Conservation (phyloP, 2,797 vertebrate genomes). For the Huso huso region DNA sequence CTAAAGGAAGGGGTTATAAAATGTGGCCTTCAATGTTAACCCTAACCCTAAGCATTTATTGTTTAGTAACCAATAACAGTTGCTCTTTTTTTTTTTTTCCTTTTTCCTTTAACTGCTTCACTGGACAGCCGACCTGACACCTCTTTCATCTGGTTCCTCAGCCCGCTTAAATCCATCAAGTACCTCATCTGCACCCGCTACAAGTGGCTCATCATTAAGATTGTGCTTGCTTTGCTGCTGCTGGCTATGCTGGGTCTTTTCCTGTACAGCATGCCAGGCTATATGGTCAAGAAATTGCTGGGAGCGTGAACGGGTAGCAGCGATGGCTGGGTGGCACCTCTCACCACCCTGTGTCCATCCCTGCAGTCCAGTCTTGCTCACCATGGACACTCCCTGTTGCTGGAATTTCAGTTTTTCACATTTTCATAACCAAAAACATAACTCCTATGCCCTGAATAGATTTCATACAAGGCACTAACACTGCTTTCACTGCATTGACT, state of each 20-base stretch:
- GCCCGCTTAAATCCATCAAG: constrained; percentile 80
- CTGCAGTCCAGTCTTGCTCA: no score
- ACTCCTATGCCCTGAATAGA: no score
- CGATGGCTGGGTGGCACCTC: no score
- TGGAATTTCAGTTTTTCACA: no score
- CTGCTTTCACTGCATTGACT: no score
- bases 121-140: constrained; percentile 80
- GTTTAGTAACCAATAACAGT: constrained; percentile 38
- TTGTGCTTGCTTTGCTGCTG: constrained; percentile 72
- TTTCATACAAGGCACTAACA: no score
- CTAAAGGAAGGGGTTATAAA: not conserved
- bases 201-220: constrained; percentile 95
- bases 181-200: constrained; percentile 92
- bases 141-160: constrained; percentile 90
- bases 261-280: constrained; percentile 91
- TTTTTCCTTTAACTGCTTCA: constrained; percentile 22
- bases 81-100: constrained; percentile 18
- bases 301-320: constrained; percentile 52
- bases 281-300: constrained; percentile 94
- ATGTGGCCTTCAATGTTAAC: not conserved
- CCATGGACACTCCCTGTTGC: no score
- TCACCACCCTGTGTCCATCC: no score
- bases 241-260: constrained; percentile 82
- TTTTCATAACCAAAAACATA: no score
- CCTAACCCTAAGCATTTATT: not conserved